Base-by-base conservation (phyloP, 2,113 vertebrate species). In the Gambusia affinis region DNA sequence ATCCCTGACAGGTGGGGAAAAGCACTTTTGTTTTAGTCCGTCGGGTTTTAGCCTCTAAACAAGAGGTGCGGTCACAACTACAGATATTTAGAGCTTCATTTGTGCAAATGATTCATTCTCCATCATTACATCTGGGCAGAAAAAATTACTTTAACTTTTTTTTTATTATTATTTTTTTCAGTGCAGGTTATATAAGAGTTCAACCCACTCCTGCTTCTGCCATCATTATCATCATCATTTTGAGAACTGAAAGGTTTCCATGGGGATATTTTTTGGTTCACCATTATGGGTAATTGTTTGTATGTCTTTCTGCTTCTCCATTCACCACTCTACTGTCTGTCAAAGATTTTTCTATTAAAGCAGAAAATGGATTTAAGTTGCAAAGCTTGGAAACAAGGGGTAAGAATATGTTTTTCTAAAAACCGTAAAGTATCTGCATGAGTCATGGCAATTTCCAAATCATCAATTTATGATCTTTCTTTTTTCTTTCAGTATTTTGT, bases 191-290 rank as follows among this genome's bases (percentile, higher is more conserved):
- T 67, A 65, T 69, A 83, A 78, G 29, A 42, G 44, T 47, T 44
- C 8, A 22, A 22, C 65, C 67, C 29, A 30, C 57, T 80, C 33
- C 51, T 78, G 67, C 68, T 78, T 78, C 33, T 65, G 33, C 33
- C 19, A 57, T n/a, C 24, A 24, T 10, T 10, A 57, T 73, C 27
- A 71, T 37, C 19, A 60, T 77, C 47, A 65, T 85, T 79, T 70
- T 57, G 29, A 64, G 83, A 79, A 83, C 51, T 80, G 69, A 75
- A 64, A 78, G n/a, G 89, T 91, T 92, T 79, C 78, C 87, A 91
- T 93, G 90, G 85, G 67, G 75, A 88, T 82, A 57, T 77, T 76
- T 65, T 30, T 68, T 31, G 57, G 12, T 90, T 90, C 79, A 83
- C 76, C 73, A 79, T 62, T 47, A 66, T 37, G 78, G 70, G 69